These are phyloP conservation scores for Cynaeus angustus DNA, from an alignment of 2,888 invertebrate genomes.

Conservation along the genomic window DNA sequence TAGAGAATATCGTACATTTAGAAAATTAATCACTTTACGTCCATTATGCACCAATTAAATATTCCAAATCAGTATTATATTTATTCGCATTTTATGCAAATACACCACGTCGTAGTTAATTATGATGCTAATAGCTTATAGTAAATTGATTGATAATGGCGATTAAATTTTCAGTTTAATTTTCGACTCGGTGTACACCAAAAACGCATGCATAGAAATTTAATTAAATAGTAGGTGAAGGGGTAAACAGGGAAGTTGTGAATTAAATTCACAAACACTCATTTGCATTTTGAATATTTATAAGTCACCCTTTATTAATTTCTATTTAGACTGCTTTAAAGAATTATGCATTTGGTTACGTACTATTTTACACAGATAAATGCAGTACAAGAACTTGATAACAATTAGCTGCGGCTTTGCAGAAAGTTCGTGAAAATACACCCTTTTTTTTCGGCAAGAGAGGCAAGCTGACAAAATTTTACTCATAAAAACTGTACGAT, in stretches of 20 bases:
- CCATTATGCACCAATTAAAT: conserved; percentile 33
- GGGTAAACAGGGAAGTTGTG: conserved; percentile 54
- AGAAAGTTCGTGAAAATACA: no score
- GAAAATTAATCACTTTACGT: conserved; percentile 28
- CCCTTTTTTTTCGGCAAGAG: no score
- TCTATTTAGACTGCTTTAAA: conserved; percentile 55
- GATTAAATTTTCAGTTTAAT: conserved; percentile 47
- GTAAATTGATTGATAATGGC: conserved; percentile 44
- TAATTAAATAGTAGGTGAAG: conserved; percentile 58
- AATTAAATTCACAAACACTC: conserved; percentile 59
- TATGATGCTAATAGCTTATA: conserved; percentile 42
- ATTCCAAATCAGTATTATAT: conserved; percentile 33
- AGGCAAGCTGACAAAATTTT: no score
- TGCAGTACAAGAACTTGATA: neutral
- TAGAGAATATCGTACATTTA: conserved; percentile 16
- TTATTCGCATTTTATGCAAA: conserved; percentile 43
- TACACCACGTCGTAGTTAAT: conserved; percentile 28
- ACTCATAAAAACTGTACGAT: no score
- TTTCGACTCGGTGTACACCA: conserved; percentile 42
- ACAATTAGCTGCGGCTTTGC: neutral
- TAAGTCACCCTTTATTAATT: conserved; percentile 56
- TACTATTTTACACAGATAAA: conserved; percentile 37
- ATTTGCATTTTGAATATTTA: conserved; percentile 60
- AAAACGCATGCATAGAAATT: conserved; percentile 55
- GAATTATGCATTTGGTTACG: conserved; percentile 49